Base-by-base conservation (phyloP, 2,113 vertebrate genomes). In the Labrus mixtus region DNA sequence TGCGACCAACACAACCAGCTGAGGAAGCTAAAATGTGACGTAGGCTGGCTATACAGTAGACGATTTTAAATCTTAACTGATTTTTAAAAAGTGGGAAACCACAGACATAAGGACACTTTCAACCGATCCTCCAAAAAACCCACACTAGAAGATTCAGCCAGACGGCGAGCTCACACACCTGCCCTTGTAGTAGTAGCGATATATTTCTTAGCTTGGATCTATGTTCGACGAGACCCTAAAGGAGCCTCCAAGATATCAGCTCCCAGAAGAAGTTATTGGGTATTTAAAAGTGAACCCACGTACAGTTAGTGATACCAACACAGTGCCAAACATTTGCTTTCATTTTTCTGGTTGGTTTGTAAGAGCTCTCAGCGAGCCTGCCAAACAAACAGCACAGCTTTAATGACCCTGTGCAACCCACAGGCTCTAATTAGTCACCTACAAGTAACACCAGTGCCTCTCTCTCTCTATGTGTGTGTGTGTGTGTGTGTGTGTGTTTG, bases 341-440 rank as follows among this genome's bases (percentile, higher is more conserved):
- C 63, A 53, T 84, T 91, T 92, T 84, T 70, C 67, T 39, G 68
- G 68, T 76, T 81, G 80, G 60, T 76, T 85, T 76, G 76, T 74
- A 43, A 63, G 79, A 66, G 17, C 23, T 23, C 74, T 73, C 19
- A 8, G 51, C 51, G 1, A 75, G 60, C 63, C 83, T 64, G 90
- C 87, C 85, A 90, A 90, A 91, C 62, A 91, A 86, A 92, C 81
- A 71, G 75, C 45, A 25, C 67, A 0, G 65, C 39, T 87, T 88
- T 90, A 88, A 89, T 66, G 64, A 84, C 19, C 6, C 53, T 62
- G 67, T 79, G 74, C 68, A 69, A 39, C 76, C 82, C 71, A 68
- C 79, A 66, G 59, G 64, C 54, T 82, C 70, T 86, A 82, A 91
- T 89, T 89, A 82, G 73, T 68, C 61, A 82, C 73, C 19, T 65